phyloP scores from a whole-genome alignment of 2,888 invertebrate species.

The Elegia similella region DNA sequence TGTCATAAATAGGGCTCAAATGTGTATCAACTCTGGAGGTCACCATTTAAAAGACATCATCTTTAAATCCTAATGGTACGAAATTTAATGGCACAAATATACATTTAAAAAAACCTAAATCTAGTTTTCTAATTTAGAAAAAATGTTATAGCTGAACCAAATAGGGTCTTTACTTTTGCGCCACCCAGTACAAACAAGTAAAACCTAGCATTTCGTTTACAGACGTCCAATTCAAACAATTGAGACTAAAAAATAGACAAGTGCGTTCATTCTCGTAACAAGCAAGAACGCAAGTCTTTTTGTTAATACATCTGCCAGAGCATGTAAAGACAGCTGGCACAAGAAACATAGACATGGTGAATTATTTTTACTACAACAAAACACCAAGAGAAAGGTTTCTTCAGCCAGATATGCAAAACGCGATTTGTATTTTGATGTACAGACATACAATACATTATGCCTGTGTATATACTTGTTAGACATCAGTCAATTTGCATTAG shows the following conservation, averaged over 20 bases:
- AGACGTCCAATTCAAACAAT: neutral
- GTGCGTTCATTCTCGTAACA: neutral
- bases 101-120: no score
- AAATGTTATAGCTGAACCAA: no score
- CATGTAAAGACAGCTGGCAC: neutral
- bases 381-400: neutral
- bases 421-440: neutral
- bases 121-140: no score
- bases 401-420: neutral
- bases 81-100: no score
- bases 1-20: no score
- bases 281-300: neutral
- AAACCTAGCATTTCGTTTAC: no score
- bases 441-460: conserved; percentile 1
- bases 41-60: no score
- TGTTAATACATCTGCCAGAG: neutral
- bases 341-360: neutral
- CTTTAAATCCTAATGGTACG: no score
- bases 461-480: neutral
- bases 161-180: no score
- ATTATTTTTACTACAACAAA: neutral
- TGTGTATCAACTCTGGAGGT: no score
- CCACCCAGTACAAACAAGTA: no score
- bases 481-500: conserved; percentile 10
- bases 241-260: neutral